Conservation (phyloP, 2,797 vertebrate genomes). For the Poeciliopsis paucimaculata region DNA sequence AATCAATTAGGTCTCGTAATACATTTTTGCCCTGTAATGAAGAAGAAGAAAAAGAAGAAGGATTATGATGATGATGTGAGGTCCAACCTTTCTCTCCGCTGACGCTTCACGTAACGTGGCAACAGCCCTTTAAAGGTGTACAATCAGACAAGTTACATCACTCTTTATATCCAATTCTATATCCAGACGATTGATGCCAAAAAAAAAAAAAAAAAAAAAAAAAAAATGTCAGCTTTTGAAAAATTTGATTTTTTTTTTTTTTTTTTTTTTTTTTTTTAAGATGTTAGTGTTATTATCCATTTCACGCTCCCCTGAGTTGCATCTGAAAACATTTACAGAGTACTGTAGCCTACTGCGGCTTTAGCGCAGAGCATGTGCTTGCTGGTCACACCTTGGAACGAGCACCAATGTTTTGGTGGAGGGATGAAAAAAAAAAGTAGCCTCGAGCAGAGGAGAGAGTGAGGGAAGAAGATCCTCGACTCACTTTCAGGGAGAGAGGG, state of each 20-base stretch:
- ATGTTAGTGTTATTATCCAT: background rate
- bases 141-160: background rate
- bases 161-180: slow-evolving; percentile 2
- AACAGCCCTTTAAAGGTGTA: slow-evolving; percentile 11
- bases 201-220: too few relatives aligned
- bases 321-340: slow-evolving; percentile 11
- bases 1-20: slow-evolving; percentile 66
- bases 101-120: slow-evolving; percentile 8
- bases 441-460: background rate
- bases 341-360: slow-evolving; percentile 1
- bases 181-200: background rate
- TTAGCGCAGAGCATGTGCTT: slow-evolving; percentile 34
- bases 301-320: slow-evolving; percentile 3
- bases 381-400: slow-evolving; percentile 56
- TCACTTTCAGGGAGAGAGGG: slow-evolving; percentile 45
- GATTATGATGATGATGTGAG: background rate
- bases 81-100: background rate
- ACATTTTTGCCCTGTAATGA: slow-evolving; percentile 29
- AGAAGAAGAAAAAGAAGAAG: slow-evolving; percentile 1
- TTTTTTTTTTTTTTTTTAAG: background rate
- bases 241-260: background rate
- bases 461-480: slow-evolving; percentile 52
- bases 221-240: background rate
- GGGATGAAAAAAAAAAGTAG: slow-evolving; percentile 11
- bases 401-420: slow-evolving; percentile 32